Conservation (phyloP, 2,113 vertebrate species). For the Callionymus lyra region DNA sequence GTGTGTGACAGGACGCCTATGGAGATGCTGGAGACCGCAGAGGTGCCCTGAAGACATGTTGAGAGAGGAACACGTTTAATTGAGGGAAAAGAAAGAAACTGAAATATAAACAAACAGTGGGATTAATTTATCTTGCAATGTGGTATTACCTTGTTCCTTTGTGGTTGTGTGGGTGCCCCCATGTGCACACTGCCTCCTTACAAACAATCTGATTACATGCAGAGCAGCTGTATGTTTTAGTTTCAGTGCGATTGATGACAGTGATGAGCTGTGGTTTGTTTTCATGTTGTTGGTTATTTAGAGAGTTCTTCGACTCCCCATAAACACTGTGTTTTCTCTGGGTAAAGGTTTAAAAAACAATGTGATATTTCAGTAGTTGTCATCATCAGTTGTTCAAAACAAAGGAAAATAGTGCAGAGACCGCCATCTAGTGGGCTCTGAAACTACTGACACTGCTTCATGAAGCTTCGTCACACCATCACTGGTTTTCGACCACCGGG, state of each 20-base stretch:
- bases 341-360: too few species aligned
- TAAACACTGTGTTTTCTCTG: too few species aligned
- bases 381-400: too few species aligned
- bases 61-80: conserved; percentile 1
- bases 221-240: neutral
- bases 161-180: neutral
- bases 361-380: too few species aligned
- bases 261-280: neutral
- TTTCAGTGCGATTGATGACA: neutral
- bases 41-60: conserved; percentile 24
- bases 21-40: conserved; percentile 34
- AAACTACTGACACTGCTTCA: too few species aligned
- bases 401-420: too few species aligned
- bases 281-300: too few species aligned
- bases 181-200: neutral
- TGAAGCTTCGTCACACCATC: too few species aligned
- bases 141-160: too few species aligned
- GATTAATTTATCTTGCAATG: neutral
- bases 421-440: too few species aligned
- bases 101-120: neutral
- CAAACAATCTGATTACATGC: neutral
- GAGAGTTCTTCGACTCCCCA: too few species aligned
- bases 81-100: neutral
- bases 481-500: too few species aligned
- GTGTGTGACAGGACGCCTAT: conserved; percentile 55